These are phyloP conservation scores for Camponotus vicinus DNA, from an alignment of 1,140 invertebrate species.

Conservation along the genomic window DNA sequence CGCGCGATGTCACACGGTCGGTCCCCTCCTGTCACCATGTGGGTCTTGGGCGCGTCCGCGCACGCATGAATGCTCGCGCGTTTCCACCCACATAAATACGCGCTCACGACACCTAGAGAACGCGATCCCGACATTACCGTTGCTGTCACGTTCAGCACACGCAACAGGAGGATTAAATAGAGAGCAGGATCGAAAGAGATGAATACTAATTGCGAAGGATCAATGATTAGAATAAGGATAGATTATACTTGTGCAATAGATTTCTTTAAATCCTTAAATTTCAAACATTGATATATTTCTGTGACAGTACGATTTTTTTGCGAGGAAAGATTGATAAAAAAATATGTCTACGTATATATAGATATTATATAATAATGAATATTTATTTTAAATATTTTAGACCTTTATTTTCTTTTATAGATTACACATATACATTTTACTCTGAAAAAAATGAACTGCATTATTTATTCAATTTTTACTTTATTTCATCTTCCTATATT, in stretches of 20 bases:
- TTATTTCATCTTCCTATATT: too few species aligned
- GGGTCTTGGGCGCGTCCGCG: conserved; percentile 69
- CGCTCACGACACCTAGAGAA: not conserved
- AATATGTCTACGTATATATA: not conserved
- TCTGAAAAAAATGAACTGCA: too few species aligned
- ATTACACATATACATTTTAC: not conserved
- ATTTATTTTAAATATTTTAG: not conserved
- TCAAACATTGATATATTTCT: not conserved
- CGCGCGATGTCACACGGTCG: conserved; percentile 42
- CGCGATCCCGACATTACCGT: conserved; percentile 23
- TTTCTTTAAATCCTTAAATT: too few species aligned
- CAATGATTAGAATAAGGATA: not conserved
- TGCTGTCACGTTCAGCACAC: conserved; percentile 51
- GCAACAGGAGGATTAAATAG: conserved; percentile 29
- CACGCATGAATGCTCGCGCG: conserved; percentile 71
- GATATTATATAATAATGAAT: not conserved
- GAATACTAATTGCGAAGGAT: conserved; percentile 23
- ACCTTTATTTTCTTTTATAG: not conserved
- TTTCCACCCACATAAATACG: conserved; percentile 46
- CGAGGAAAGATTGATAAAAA: not conserved
- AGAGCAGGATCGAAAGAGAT: not conserved
- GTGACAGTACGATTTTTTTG: not conserved
- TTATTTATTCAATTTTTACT: too few species aligned
- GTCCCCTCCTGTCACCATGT: conserved; percentile 43
- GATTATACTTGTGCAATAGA: not conserved